Base-by-base conservation (phyloP, 2,888 invertebrate species). In the Philhelius pedissequus region DNA sequence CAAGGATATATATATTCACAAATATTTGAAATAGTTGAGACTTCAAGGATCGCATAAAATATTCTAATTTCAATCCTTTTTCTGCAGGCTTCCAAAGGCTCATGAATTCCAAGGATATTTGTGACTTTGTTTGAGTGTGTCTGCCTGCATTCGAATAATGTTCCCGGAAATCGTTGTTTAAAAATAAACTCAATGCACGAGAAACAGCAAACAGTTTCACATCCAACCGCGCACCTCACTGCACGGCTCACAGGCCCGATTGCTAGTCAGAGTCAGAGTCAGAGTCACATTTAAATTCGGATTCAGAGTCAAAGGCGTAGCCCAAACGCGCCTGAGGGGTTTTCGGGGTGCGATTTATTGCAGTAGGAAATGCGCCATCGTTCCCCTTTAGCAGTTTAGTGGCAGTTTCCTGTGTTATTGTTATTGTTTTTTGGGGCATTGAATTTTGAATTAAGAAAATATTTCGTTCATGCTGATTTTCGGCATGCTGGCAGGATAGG, bases 11-110 rank as follows among this genome's bases (percentile, higher is more conserved):
- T 84, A 75, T 80, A 69, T 84, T 66, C 80, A 80, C 84, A 84
- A 84, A 84, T 84, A 84, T 84, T 84, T 84, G 84, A 86, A 86
- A 86, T 81, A 78, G 84, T 86, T 81, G 81, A 86, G 78, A 79
- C 76, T 81, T 82, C 78, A 75, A 75, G 78, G 86, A 86, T 82
- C 81, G 75, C 86, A 86, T 86, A 86, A 78, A 86, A 78, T 82
- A 86, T 86, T 78, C 81, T 81, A 86, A 86, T 86, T 86, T 86
- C 70, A 81, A 81, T 78, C 25, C 70, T 86, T 77, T 82, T 86
- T 82, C 74, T 66, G 80, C 66, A 73, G 69, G 71, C 73, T 79
- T 68, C 80, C 60, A 68, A 70, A 64, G 79, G 69, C 76, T 77
- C 76, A 80, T 80, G 83, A 84, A 86, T 84, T 80, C 75, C 75